Percentiles rank a stretch among this genome's conserved stretches.
phyloP scores from a whole-genome alignment of 2,888 invertebrate species.

The Proisotoma minuta region DNA sequence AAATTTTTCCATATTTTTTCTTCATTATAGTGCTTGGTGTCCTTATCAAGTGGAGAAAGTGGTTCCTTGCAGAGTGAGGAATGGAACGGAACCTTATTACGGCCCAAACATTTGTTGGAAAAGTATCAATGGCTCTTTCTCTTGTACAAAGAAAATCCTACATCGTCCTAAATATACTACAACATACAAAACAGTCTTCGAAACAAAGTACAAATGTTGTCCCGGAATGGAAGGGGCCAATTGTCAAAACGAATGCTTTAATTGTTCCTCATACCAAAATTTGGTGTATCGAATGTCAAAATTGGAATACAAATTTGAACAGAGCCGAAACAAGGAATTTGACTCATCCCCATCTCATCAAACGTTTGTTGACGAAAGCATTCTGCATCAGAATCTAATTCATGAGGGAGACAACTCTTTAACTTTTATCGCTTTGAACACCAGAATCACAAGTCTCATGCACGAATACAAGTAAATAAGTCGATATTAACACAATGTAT shows the following conservation, averaged over 20 bases:
- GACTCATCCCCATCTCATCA: not conserved
- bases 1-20: not conserved
- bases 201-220: slow-evolving; percentile 48
- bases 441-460: slow-evolving; percentile 5
- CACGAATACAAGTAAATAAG: not conserved
- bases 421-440: slow-evolving; percentile 8
- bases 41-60: slow-evolving; percentile 38
- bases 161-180: slow-evolving; percentile 43
- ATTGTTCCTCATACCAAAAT: slow-evolving; percentile 43
- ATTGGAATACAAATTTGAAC: slow-evolving; percentile 38
- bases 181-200: slow-evolving; percentile 45
- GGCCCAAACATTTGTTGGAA: slow-evolving; percentile 44
- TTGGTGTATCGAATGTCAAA: slow-evolving; percentile 40
- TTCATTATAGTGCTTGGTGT: slow-evolving; percentile 38
- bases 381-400: not conserved
- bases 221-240: slow-evolving; percentile 41
- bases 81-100: slow-evolving; percentile 43
- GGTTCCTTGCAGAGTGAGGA: slow-evolving; percentile 40
- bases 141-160: slow-evolving; percentile 42
- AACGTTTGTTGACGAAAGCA: not conserved
- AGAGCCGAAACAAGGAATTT: slow-evolving; percentile 8
- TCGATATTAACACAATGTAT: not conserved
- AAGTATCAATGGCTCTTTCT: slow-evolving; percentile 34
- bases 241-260: slow-evolving; percentile 46
- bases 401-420: not conserved